phyloP scores from a whole-genome alignment of 2,888 invertebrate species.

The Laothoe populi region DNA sequence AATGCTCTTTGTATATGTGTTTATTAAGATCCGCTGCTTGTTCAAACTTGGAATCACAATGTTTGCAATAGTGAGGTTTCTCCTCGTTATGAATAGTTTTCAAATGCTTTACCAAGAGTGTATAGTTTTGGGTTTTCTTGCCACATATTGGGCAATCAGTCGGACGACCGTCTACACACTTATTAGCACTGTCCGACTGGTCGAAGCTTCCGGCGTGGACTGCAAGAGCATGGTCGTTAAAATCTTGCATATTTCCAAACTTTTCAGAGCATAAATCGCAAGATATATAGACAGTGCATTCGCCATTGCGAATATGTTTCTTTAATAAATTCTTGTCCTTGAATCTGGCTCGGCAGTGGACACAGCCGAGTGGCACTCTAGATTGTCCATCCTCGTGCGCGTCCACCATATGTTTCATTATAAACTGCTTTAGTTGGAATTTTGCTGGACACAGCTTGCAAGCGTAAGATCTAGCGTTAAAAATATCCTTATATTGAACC shows the following conservation, averaged over 20 bases:
- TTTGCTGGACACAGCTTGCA: conserved; percentile 81
- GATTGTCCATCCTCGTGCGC: conserved; percentile 81
- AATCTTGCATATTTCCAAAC: conserved; percentile 77
- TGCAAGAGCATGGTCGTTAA: conserved; percentile 76
- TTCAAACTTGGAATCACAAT: conserved; percentile 84
- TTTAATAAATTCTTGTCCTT: conserved; percentile 76
- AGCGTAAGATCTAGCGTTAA: conserved; percentile 79
- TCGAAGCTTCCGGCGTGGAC: conserved; percentile 76
- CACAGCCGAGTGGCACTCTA: conserved; percentile 67
- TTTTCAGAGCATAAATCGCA: conserved; percentile 80
- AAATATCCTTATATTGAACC: conserved; percentile 78
- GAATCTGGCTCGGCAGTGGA: conserved; percentile 75
- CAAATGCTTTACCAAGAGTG: conserved; percentile 85
- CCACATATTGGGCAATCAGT: conserved; percentile 83
- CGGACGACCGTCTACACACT: conserved; percentile 76
- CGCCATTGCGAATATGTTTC: conserved; percentile 80
- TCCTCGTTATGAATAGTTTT: conserved; percentile 79
- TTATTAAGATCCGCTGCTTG: conserved; percentile 83
- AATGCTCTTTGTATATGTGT: conserved; percentile 85
- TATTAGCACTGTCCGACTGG: conserved; percentile 67
- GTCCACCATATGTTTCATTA: conserved; percentile 80
- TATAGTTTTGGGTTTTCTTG: conserved; percentile 82
- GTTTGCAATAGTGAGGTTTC: conserved; percentile 83
- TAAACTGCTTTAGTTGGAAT: conserved; percentile 80
- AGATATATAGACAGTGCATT: conserved; percentile 85